Conservation (phyloP, 1,140 invertebrate species). For the Drosophila nikananu region DNA sequence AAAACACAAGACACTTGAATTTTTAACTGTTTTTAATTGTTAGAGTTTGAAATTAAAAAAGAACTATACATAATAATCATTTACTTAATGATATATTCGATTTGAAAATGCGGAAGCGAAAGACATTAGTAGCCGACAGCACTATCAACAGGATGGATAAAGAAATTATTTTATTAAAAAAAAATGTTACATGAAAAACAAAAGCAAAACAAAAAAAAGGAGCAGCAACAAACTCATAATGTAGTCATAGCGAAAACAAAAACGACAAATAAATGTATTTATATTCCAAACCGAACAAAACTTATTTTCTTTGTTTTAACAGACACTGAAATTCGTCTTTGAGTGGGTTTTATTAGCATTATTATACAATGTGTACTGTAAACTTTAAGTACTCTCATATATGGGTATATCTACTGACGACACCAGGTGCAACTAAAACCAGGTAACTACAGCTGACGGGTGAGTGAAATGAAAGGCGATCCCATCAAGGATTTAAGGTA, state of each 20-base stretch:
- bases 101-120: conserved; percentile 58
- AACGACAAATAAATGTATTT: conserved; percentile 84
- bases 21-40: conserved; percentile 84
- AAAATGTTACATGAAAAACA: conserved; percentile 75
- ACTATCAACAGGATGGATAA: conserved; percentile 54
- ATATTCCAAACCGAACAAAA: conserved; percentile 62
- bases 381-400: too few species aligned
- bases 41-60: conserved; percentile 73
- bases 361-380: too few species aligned
- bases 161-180: conserved; percentile 80
- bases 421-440: too few species aligned
- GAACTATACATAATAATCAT: conserved; percentile 64
- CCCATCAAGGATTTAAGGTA: too few species aligned
- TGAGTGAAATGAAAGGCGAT: too few species aligned
- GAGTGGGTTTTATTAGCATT: background rate
- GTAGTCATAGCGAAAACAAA: conserved; percentile 69
- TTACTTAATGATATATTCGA: conserved; percentile 75
- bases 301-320: background rate
- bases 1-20: conserved; percentile 56
- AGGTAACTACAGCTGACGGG: too few species aligned
- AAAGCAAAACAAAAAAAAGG: conserved; percentile 25
- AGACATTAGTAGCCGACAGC: conserved; percentile 56
- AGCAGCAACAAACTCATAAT: conserved; percentile 69
- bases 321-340: background rate
- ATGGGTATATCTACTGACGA: too few species aligned